phyloP scores from a whole-genome alignment of 2,113 vertebrate species.

The Hylia prasina region DNA sequence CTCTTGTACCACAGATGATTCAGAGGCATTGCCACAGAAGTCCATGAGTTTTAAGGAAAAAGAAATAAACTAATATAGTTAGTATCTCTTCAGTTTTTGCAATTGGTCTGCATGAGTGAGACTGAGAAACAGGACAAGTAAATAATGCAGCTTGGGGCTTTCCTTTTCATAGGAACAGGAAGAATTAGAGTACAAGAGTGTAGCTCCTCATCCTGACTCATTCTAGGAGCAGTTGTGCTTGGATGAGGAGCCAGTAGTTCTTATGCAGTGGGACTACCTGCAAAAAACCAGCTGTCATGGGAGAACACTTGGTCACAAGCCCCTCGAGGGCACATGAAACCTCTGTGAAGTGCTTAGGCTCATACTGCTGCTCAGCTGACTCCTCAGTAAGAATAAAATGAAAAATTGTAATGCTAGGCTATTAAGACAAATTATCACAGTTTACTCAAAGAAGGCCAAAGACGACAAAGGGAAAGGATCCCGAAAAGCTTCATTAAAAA shows the following conservation, averaged over 20 bases:
- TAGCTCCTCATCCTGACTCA: background rate
- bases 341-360: background rate
- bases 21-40: background rate
- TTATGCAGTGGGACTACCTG: background rate
- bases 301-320: background rate
- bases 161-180: background rate
- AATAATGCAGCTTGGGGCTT: background rate
- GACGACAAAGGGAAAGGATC: slow-evolving; percentile 1
- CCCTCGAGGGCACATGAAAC: background rate
- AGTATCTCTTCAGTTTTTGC: background rate
- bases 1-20: background rate
- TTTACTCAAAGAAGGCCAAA: background rate
- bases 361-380: background rate
- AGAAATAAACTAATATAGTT: background rate
- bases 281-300: background rate
- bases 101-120: background rate
- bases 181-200: background rate
- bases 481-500: background rate
- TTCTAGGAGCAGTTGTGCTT: background rate
- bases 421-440: slow-evolving; percentile 30
- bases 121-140: background rate
- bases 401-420: background rate
- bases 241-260: background rate
- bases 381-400: background rate
- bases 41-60: background rate